These are phyloP conservation scores for Perdix hodgsoniae DNA, from an alignment of 2,797 vertebrate genomes.

Conservation along the genomic window DNA sequence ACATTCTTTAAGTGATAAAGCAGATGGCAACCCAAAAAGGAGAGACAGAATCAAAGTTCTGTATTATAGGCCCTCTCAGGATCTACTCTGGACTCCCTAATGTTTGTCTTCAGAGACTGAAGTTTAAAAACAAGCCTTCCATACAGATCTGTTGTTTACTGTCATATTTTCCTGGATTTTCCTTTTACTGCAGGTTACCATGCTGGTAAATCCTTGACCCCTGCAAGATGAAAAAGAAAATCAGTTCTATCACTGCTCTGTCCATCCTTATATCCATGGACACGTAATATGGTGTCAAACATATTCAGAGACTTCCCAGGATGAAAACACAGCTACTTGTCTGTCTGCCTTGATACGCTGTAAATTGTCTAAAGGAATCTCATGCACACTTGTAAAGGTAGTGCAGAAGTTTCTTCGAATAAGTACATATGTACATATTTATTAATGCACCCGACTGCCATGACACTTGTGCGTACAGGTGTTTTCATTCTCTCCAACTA, in stretches of 20 bases:
- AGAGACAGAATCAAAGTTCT: slow-evolving; percentile 69
- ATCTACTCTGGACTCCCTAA: slow-evolving; percentile 45
- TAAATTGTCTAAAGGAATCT: neutral
- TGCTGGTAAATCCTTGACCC: neutral
- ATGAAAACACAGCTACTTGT: neutral
- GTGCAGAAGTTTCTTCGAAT: neutral
- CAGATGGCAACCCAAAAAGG: slow-evolving; percentile 76
- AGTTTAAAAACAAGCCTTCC: slow-evolving; percentile 36
- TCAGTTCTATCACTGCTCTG: neutral
- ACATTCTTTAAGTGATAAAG: slow-evolving; percentile 81
- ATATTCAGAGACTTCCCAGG: neutral
- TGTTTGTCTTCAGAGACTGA: slow-evolving; percentile 43
- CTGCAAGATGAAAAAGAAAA: neutral
- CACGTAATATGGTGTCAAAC: too few relatives aligned
- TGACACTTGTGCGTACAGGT: neutral
- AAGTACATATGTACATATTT: neutral
- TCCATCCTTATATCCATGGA: neutral
- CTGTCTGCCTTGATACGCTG: neutral
- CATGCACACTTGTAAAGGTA: neutral
- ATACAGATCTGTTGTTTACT: neutral
- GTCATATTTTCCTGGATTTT: neutral
- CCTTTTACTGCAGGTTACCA: neutral
- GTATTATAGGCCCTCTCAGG: slow-evolving; percentile 46
- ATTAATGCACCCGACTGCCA: neutral
- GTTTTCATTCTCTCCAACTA: neutral